Base-by-base conservation (phyloP, 2,888 invertebrate genomes). In the Epirrhoe alternata region DNA sequence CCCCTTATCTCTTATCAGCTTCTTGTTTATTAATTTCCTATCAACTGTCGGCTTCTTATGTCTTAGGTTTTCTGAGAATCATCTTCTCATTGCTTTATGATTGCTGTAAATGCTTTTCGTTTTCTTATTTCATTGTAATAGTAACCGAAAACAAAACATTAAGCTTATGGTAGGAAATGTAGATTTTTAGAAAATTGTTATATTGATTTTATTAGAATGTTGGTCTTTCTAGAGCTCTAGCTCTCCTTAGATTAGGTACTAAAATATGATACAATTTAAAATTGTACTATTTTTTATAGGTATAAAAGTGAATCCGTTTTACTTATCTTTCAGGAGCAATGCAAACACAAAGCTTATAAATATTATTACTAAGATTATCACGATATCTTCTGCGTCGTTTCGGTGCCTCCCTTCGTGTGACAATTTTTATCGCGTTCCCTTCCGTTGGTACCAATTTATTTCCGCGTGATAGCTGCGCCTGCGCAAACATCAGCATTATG, bases 371-470 rank as follows among this genome's bases (percentile, higher is more conserved):
- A 69, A 70, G 70, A 66, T 73, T 69, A 62, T 64, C 61, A 68
- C 68, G 69, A 64, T 73, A 70, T 73, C 64, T 64, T 56, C 38
- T 64, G 62, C 57, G 55, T 65, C 61, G 61, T 66, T 59, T 47
- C 33, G 51, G 55, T 33, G 59, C 61, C 69, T 66, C 70, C 70
- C 70, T 74, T 58, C 80, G 81, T 85, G 84, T 83, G 84, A 86
- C 81, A 80, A 84, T 86, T 85, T 87, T 90, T 92, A 90, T 90
- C 88, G 72, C 78, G 87, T 85, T 90, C 90, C 89, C 90, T 89
- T 92, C 92, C 92, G 91, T 88, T 82, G 74, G 77, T 80, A 84
- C 86, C 77, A 83, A 86, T 90, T 89, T 91, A 90, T 92, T 92
- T 92, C 92, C 91, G 92, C 84, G 80, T 83, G 90, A 91, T 92